Evolutionary conservation across 2,797 vertebrate genomes (phyloP).

Genomic region (Schizopygopsis pylzovi): DNA sequence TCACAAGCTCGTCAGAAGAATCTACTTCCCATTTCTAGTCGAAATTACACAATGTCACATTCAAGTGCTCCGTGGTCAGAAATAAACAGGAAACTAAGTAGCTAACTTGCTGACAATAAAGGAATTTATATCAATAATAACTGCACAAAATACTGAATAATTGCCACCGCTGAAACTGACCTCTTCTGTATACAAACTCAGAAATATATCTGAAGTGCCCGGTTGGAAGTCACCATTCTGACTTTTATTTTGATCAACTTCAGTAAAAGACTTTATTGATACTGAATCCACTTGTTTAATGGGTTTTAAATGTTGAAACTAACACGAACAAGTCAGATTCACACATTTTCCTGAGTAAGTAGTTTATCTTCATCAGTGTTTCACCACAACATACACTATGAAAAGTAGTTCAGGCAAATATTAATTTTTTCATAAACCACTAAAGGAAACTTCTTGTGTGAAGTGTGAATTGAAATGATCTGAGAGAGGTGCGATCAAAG

Average conservation of each 20-base stretch:
- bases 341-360: background rate
- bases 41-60: background rate
- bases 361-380: background rate
- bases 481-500: background rate
- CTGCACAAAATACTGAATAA: background rate
- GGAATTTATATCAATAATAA: slow-evolving; percentile 13
- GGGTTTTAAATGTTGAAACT: background rate
- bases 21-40: background rate
- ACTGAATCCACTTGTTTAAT: background rate
- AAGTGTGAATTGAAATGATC: background rate
- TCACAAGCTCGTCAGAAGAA: background rate
- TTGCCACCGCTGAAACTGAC: background rate
- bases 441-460: background rate
- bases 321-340: background rate
- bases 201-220: background rate
- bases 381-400: background rate
- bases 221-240: background rate
- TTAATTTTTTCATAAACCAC: background rate
- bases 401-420: background rate
- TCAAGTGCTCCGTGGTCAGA: background rate
- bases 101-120: slow-evolving; percentile 16
- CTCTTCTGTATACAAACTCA: background rate
- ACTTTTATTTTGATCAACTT: background rate
- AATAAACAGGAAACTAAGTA: background rate
- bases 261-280: background rate